Evolutionary conservation across 2,797 vertebrate species (phyloP), one percentile per base, ranked within the genome.

Genomic region (Hephaestus fuliginosus): DNA sequence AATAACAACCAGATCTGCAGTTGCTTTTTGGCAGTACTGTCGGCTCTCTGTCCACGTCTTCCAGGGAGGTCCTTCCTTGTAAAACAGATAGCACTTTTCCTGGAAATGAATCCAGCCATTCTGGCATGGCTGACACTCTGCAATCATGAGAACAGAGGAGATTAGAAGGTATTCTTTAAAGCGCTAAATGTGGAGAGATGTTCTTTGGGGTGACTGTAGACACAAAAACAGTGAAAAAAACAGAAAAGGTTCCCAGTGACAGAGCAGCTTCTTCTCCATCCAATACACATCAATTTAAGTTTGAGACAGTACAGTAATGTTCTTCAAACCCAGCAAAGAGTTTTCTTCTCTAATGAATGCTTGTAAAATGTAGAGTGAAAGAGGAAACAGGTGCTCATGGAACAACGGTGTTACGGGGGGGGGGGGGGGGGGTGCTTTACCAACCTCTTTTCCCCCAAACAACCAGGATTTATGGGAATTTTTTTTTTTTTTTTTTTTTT

Each of bases 51-150:
- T 0, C 93, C 92, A 89, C 0, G 28, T 52, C n/a, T 1, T 57
- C 92, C 86, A 91, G 1, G 0, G 0, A 0, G 0, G 0, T 0
- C 0, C 0, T 0, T 1, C 0, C 0, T 48, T 0, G 33, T 56
- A 55, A 66, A 94, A 88, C 5, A 76, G 64, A 64, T 95, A 95
- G 75, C 94, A 95, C 48, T 91, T 92, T 11, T 83, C 60, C 41
- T 90, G 67, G 44, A 92, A 92, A 18, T 0, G 63, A 52, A 80
- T 66, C 93, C 94, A 95, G 3, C 9, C 25, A 0, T 11, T 4
- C 12, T 0, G 49, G 58, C 94, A 95, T 0, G 87, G 78, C 55
- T 68, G 81, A 85, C 93, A 95, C 44, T 64, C 74, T 79, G 72
- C 20, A 15, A 3, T n/a, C 39, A 74, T 15, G 30, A 43, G 65